Conservation (phyloP, 2,888 invertebrate species). For the Oegoconia quadripuncta region DNA sequence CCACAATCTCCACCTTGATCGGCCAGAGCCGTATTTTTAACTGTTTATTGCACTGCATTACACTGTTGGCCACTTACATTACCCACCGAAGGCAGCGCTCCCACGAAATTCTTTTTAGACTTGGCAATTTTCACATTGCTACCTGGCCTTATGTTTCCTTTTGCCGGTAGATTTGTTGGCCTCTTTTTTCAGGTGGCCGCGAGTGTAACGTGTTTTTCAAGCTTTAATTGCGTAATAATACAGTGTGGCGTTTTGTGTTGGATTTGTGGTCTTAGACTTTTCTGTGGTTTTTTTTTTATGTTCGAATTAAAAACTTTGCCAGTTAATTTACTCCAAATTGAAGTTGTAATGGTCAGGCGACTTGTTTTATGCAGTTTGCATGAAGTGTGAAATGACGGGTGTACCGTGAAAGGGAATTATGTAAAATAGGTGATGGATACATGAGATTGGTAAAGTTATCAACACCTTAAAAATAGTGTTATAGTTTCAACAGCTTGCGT, state of each 20-base stretch:
- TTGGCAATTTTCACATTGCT: conserved; percentile 58
- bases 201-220: conserved; percentile 33
- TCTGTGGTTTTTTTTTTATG: no score
- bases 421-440: no score
- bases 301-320: no score
- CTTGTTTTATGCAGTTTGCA: no score
- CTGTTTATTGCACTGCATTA: conserved; percentile 62
- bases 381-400: no score
- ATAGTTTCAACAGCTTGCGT: no score
- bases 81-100: conserved; percentile 30
- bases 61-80: conserved; percentile 23
- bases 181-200: conserved; percentile 41
- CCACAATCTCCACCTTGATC: conserved; percentile 54
- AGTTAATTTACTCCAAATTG: background rate
- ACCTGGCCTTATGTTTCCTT: conserved; percentile 62
- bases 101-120: conserved; percentile 45
- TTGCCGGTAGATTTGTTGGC: conserved; percentile 60
- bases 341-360: background rate
- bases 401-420: no score
- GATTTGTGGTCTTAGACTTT: conserved; percentile 1
- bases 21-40: conserved; percentile 57
- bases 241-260: background rate
- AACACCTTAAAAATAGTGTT: no score
- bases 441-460: no score
- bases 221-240: conserved; percentile 54